Evolutionary conservation across 2,888 invertebrate species (phyloP), one percentile per base, ranked within the genome.

Genomic region (Tipula confusa): DNA sequence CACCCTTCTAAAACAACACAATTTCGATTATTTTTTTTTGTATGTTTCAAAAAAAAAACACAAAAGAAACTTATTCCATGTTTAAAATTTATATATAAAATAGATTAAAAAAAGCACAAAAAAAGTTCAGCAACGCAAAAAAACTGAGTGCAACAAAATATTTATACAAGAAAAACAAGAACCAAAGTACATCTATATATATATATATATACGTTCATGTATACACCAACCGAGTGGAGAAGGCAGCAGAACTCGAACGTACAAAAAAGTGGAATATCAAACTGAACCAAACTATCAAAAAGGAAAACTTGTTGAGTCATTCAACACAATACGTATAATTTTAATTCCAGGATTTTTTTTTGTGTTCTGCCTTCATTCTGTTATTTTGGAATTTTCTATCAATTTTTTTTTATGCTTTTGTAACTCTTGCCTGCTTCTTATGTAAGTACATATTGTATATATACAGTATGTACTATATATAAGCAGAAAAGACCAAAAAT

Each of bases 81-180:
- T 64, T 64, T 64, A 64, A 64, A 64, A 64, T 64, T 18, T 64
- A 64, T 64, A 64, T 64, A 18, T 64, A 64, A 64, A 64, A 64
- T 64, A 64, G 64, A 64, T 64, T 64, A 64, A 64, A 64, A 64
- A 64, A 64, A 64, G 64, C 64, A 64, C 64, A 64, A 64, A 64
- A 64, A 64, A 64, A 64, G 64, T 64, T 64, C 64, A 64, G 7
- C 24, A 64, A 43, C 1, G 9, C 18, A 64, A 64, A 64, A 48
- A 64, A 64, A 64, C 64, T 64, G 64, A 64, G 64, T 64, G 64
- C 64, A 64, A 64, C 64, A 64, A 64, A 64, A 64, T 64, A 64
- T 64, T 64, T 64, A 64, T 64, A 64, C 64, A 64, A 64, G 64
- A 24, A 64, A 18, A 64, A 18, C 64, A 64, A 64, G 18, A 64